Evolutionary conservation across 2,797 vertebrate genomes (phyloP).

Genomic region (Ceyx erithaca): DNA sequence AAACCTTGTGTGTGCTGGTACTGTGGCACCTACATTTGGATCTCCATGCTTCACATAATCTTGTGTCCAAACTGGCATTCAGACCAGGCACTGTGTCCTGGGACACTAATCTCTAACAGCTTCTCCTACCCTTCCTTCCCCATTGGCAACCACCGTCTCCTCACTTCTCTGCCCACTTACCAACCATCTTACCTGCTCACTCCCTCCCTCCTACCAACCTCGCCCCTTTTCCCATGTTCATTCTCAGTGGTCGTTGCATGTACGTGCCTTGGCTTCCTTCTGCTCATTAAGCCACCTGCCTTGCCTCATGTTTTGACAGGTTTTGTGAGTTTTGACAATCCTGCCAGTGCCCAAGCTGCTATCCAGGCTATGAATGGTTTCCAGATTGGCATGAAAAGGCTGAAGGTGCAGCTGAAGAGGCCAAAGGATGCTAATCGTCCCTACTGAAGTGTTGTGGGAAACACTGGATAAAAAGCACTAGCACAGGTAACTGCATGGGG

Average conservation of each 20-base stretch:
- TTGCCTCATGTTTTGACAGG: slow-evolving; percentile 88
- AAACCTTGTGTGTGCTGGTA: neutral
- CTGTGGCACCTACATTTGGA: neutral
- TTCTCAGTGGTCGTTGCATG: slow-evolving; percentile 71
- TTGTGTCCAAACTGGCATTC: neutral
- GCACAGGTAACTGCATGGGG: slow-evolving; percentile 81
- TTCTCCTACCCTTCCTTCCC: slow-evolving; percentile 3
- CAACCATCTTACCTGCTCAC: neutral
- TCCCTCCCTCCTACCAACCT: neutral
- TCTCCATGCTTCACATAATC: neutral
- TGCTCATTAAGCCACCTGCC: slow-evolving; percentile 68
- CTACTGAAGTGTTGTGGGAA: slow-evolving; percentile 86
- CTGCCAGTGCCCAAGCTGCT: slow-evolving; percentile 97
- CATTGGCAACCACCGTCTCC: slow-evolving; percentile 44
- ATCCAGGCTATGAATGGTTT: slow-evolving; percentile 99
- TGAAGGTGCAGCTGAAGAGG: slow-evolving; percentile 99
- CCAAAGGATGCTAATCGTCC: slow-evolving; percentile 99
- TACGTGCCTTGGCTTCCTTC: slow-evolving; percentile 49
- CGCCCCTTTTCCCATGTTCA: slow-evolving; percentile 64
- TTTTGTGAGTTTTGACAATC: slow-evolving; percentile 99
- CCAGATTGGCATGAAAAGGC: slow-evolving; percentile 99
- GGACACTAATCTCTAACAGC: slow-evolving; percentile 8
- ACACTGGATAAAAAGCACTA: slow-evolving; percentile 83
- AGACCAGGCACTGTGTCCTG: neutral
- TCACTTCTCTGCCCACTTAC: slow-evolving; percentile 1